A percentile compares a stretch with the other conserved stretches of the same genome.
Conservation (phyloP, 2,113 vertebrate species). For the Macrotis lagotis region DNA sequence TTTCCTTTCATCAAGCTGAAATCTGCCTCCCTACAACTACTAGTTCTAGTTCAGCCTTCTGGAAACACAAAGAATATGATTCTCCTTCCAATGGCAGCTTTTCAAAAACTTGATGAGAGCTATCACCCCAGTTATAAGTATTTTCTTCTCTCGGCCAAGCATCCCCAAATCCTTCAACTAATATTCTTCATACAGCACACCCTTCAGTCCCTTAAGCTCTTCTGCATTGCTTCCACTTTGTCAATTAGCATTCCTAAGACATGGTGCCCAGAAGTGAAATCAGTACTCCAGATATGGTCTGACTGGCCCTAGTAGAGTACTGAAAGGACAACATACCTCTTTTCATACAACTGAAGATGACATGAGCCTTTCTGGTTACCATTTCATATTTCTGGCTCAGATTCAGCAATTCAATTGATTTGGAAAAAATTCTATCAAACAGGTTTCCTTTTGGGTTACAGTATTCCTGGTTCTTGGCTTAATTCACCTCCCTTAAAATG, state of each 20-base stretch:
- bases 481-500: neutral
- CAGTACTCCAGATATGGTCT: neutral
- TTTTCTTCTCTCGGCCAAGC: neutral
- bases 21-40: neutral
- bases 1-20: neutral
- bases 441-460: neutral
- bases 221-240: neutral
- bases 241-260: neutral
- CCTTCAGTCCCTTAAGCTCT: neutral
- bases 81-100: neutral
- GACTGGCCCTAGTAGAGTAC: neutral
- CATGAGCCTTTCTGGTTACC: neutral
- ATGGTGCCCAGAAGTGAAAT: neutral
- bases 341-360: neutral
- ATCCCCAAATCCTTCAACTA: neutral
- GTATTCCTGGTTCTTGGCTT: neutral
- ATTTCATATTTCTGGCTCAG: neutral
- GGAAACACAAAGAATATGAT: neutral
- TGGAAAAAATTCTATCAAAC: neutral
- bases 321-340: neutral
- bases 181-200: neutral
- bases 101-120: neutral
- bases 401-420: neutral
- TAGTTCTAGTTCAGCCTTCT: neutral
- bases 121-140: neutral